Evolutionary conservation across 2,888 invertebrate genomes (phyloP).

Genomic region (Pachliopta kotzebuea): DNA sequence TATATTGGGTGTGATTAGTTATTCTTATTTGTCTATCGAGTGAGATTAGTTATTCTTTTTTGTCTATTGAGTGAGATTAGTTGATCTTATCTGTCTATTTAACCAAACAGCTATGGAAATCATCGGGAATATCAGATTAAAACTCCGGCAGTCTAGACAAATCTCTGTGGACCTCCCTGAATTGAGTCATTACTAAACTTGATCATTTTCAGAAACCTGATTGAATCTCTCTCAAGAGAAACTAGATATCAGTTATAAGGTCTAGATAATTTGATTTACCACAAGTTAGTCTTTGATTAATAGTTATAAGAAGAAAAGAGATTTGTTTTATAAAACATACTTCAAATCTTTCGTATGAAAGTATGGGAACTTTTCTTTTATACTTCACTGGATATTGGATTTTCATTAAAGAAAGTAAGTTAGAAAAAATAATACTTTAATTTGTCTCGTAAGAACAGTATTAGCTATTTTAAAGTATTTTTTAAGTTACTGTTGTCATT

Average conservation of each 20-base stretch:
- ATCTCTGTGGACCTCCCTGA: not conserved
- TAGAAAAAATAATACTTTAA: too few species aligned
- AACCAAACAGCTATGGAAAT: not conserved
- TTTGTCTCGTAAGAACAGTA: too few species aligned
- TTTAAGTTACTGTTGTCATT: not conserved
- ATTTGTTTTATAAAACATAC: not conserved
- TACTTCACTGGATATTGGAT: not conserved
- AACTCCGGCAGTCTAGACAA: not conserved
- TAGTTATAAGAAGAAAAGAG: not conserved
- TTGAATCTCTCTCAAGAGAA: not conserved
- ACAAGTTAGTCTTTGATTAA: not conserved
- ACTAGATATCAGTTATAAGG: not conserved
- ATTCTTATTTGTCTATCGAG: too few species aligned
- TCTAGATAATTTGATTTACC: not conserved
- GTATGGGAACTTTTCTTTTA: not conserved
- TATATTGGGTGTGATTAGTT: not conserved
- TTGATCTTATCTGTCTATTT: too few species aligned
- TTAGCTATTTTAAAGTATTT: too few species aligned
- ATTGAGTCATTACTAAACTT: not conserved
- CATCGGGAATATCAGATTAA: not conserved
- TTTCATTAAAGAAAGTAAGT: too few species aligned
- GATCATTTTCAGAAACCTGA: not conserved
- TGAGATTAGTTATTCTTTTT: slow-evolving; percentile 6
- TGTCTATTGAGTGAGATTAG: not conserved
- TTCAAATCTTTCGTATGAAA: not conserved